These are phyloP conservation scores for Phyllotis vaccarum DNA, from an alignment of 2,797 vertebrate species.

Conservation along the genomic window DNA sequence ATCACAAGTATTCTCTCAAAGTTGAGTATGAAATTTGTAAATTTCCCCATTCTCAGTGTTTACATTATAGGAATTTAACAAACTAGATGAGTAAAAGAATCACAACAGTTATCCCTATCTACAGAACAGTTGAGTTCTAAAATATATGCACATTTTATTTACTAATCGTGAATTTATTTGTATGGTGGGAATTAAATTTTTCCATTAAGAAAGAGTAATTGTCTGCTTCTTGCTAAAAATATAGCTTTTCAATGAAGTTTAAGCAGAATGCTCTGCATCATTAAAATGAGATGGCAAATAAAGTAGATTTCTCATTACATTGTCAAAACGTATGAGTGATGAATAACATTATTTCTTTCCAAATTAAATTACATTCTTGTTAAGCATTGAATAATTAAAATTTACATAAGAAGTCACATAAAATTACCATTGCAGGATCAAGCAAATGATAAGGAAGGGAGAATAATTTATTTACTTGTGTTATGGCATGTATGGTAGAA, in stretches of 20 bases:
- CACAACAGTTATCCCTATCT: background rate
- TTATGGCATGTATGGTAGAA: background rate
- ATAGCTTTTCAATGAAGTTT: background rate
- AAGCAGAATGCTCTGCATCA: background rate
- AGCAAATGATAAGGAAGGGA: slow-evolving; percentile 23
- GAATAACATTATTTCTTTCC: slow-evolving; percentile 39
- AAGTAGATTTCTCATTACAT: slow-evolving; percentile 45
- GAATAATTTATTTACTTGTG: slow-evolving; percentile 30
- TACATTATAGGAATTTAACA: background rate
- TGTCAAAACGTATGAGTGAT: slow-evolving; percentile 63
- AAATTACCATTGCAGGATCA: slow-evolving; percentile 58
- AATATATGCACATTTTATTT: background rate
- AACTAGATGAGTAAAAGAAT: background rate
- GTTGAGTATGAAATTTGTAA: background rate
- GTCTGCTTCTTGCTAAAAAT: background rate
- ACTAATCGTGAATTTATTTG: slow-evolving; percentile 5
- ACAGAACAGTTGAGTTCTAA: background rate
- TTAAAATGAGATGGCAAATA: slow-evolving; percentile 16
- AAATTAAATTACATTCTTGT: slow-evolving; percentile 71
- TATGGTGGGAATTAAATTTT: slow-evolving; percentile 39
- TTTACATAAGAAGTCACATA: slow-evolving; percentile 57
- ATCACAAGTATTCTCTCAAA: background rate
- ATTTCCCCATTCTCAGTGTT: background rate
- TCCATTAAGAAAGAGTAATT: slow-evolving; percentile 28
- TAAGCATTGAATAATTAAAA: slow-evolving; percentile 70